A percentile compares a stretch with the other conserved stretches of the same genome.
Conservation (phyloP, 2,888 invertebrate species). For the Zhuqinia jingwanae region DNA sequence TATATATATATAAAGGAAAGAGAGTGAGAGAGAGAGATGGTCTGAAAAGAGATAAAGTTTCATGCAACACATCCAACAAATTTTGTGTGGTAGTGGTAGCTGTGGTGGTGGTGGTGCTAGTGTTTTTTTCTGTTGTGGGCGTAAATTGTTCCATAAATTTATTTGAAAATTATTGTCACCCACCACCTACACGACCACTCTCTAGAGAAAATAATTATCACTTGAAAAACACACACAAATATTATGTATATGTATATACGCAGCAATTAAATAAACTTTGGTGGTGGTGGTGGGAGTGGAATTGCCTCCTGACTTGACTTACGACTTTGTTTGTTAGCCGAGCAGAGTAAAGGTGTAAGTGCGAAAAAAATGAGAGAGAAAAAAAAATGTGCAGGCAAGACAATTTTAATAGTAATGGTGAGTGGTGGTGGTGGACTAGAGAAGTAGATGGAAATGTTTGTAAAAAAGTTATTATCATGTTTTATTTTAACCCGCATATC, state of each 20-base stretch:
- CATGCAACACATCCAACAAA: not conserved
- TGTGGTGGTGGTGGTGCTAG: not conserved
- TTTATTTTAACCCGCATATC: too few relatives aligned
- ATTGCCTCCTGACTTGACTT: conserved; percentile 21
- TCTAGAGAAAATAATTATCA: not conserved
- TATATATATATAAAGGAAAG: not conserved
- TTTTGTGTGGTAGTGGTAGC: not conserved
- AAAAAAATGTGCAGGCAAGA: conserved; percentile 11
- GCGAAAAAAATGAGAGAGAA: too few relatives aligned
- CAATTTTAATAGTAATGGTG: not conserved
- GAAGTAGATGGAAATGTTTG: not conserved
- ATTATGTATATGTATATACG: not conserved
- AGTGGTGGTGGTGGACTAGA: not conserved
- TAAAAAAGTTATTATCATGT: too few relatives aligned
- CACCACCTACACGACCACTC: not conserved
- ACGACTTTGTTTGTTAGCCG: conserved; percentile 8
- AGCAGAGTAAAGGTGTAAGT: too few relatives aligned
- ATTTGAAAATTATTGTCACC: conserved; percentile 8
- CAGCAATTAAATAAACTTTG: conserved; percentile 24
- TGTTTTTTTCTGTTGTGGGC: conserved; percentile 33
- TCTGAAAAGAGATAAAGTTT: not conserved
- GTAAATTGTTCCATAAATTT: conserved; percentile 67
- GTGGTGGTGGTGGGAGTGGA: not conserved
- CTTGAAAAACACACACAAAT: not conserved
- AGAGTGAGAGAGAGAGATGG: not conserved